A percentile compares a stretch with the other conserved stretches of the same genome.
Conservation (phyloP, 2,888 invertebrate genomes). For the Serrognathus titanus region DNA sequence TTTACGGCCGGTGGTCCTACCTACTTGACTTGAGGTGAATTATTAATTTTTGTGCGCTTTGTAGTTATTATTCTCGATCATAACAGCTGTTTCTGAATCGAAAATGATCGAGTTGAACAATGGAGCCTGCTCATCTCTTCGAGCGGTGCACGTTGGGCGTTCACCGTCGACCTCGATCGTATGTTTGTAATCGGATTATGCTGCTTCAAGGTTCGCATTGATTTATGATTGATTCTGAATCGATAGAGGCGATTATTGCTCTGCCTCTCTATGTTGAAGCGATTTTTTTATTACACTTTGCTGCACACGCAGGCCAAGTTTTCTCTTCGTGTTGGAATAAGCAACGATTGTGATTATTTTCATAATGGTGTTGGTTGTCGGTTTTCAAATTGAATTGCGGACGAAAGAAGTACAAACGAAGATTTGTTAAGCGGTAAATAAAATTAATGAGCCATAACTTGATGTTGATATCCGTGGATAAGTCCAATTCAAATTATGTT, state of each 20-base stretch:
- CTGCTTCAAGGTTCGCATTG: constrained; percentile 32
- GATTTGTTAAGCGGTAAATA: too few relatives aligned
- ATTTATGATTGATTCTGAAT: constrained; percentile 28
- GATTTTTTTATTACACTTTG: too few relatives aligned
- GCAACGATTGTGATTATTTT: too few relatives aligned
- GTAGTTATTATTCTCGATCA: constrained; percentile 1
- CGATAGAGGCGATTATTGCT: constrained; percentile 20
- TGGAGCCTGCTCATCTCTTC: constrained; percentile 10
- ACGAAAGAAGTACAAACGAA: too few relatives aligned
- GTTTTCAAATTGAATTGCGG: too few relatives aligned
- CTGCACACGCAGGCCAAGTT: too few relatives aligned
- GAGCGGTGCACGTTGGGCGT: constrained; percentile 8
- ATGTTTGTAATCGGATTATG: constrained; percentile 32
- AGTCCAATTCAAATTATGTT: too few relatives aligned
- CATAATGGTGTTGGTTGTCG: too few relatives aligned
- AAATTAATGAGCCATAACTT: too few relatives aligned
- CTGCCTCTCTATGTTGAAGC: background rate
- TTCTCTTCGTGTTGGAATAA: too few relatives aligned
- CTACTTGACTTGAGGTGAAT: constrained; percentile 3
- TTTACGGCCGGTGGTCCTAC: background rate
- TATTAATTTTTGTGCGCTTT: background rate
- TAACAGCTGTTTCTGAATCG: background rate
- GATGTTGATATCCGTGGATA: too few relatives aligned
- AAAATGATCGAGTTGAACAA: background rate
- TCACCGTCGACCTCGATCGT: constrained; percentile 27